Percentiles rank a stretch among this genome's conserved stretches.
Evolutionary conservation across 2,888 invertebrate genomes (phyloP).

Genomic region (Patella depressa): DNA sequence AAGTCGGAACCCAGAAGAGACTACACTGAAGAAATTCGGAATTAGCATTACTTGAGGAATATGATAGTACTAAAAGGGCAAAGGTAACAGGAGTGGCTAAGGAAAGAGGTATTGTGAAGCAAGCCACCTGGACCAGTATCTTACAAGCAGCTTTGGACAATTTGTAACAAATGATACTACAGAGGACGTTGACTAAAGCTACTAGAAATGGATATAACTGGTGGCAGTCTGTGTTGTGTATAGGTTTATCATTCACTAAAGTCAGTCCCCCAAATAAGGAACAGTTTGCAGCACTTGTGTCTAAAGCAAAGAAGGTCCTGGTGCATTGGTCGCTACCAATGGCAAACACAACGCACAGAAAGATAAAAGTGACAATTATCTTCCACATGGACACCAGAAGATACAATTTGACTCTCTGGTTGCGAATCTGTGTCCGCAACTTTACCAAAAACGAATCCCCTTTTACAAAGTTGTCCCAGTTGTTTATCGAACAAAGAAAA

Average conservation of each 20-base stretch:
- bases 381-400: conserved; percentile 46
- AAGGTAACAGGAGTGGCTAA: conserved; percentile 48
- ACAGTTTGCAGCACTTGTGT: conserved; percentile 21
- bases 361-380: conserved; percentile 42
- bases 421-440: conserved; percentile 15
- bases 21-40: conserved; percentile 74
- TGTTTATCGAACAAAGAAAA: conserved; percentile 88
- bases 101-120: conserved; percentile 50
- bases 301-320: conserved; percentile 38
- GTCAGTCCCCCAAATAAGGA: conserved; percentile 33
- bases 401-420: conserved; percentile 26
- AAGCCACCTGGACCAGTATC: conserved; percentile 49
- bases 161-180: conserved; percentile 51
- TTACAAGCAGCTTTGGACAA: conserved; percentile 52
- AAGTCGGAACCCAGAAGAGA: conserved; percentile 85
- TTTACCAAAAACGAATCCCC: conserved; percentile 26
- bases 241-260: conserved; percentile 27
- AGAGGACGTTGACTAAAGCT: conserved; percentile 43
- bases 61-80: conserved; percentile 47
- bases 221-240: conserved; percentile 31
- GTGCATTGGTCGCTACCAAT: conserved; percentile 37
- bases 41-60: conserved; percentile 60
- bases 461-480: conserved; percentile 97
- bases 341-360: conserved; percentile 44
- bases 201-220: conserved; percentile 47